Conservation (phyloP, 2,113 vertebrate genomes). For the Forbesichthys agassizii region DNA sequence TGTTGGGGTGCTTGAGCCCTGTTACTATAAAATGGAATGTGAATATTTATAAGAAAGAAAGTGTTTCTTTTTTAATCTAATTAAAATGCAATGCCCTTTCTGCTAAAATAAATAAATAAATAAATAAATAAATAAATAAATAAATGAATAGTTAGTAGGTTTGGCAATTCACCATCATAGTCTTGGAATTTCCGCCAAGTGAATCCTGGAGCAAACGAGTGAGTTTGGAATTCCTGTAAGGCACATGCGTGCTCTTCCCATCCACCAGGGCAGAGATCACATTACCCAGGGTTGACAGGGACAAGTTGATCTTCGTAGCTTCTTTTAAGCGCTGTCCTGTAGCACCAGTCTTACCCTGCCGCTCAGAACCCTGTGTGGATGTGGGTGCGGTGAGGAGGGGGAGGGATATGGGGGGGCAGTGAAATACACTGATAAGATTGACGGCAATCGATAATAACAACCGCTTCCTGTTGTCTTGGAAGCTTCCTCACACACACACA, state of each 20-base stretch:
- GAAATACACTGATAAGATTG: neutral
- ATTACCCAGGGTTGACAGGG: constrained; percentile 95
- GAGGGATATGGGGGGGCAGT: too few species aligned
- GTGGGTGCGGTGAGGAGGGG: neutral
- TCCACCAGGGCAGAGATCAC: constrained; percentile 98
- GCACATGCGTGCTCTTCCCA: constrained; percentile 97
- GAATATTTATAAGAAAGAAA: too few species aligned
- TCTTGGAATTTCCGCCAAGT: constrained; percentile 97
- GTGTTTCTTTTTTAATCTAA: too few species aligned
- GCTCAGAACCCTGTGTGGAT: constrained; percentile 88
- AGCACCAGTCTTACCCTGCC: constrained; percentile 96
- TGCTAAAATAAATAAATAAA: too few species aligned
- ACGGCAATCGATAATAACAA: neutral
- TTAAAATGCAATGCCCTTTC: too few species aligned
- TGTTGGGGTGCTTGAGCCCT: too few species aligned
- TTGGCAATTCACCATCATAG: constrained; percentile 88
- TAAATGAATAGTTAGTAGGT: too few species aligned
- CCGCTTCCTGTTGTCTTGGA: neutral
- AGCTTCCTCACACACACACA: neutral
- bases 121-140: too few species aligned
- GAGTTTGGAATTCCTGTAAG: constrained; percentile 97
- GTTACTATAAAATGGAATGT: too few species aligned
- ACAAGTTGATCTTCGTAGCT: constrained; percentile 98
- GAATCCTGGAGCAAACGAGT: constrained; percentile 97
- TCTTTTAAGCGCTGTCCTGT: constrained; percentile 97